Conservation (phyloP, 2,797 vertebrate species). For the Gallinago nigripennis region DNA sequence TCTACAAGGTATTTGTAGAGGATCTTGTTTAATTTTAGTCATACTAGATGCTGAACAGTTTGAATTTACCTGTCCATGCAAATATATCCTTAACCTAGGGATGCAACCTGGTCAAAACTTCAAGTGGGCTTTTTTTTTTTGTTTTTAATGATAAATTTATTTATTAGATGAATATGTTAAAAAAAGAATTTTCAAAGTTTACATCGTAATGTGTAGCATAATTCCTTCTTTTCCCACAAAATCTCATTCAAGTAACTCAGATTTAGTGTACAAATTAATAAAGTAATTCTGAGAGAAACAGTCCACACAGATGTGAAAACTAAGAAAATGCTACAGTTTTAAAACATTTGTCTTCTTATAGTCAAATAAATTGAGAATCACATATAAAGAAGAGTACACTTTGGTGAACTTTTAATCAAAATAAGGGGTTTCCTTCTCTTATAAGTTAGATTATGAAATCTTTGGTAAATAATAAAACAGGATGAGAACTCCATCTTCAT, state of each 20-base stretch:
- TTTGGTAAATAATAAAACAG: neutral
- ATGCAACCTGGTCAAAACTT: neutral
- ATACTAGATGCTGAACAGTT: neutral
- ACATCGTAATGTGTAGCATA: too few species aligned
- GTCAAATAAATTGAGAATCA: neutral
- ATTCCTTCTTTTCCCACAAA: neutral
- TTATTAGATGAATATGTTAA: neutral
- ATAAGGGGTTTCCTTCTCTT: too few species aligned
- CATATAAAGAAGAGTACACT: neutral
- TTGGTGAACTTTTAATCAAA: neutral
- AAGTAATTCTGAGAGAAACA: neutral
- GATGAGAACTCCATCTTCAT: neutral
- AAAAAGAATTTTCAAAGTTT: neutral
- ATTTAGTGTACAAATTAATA: neutral
- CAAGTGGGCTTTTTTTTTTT: neutral
- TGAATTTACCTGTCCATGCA: neutral
- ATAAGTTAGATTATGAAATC: neutral
- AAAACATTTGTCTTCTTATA: neutral
- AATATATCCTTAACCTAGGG: neutral
- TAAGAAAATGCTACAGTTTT: neutral
- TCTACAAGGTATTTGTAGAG: neutral
- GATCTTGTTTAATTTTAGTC: neutral
- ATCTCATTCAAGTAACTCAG: neutral
- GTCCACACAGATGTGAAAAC: neutral
- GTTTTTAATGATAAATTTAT: neutral